phyloP scores from a whole-genome alignment of 2,113 vertebrate species.

The Rhombomys opimus region DNA sequence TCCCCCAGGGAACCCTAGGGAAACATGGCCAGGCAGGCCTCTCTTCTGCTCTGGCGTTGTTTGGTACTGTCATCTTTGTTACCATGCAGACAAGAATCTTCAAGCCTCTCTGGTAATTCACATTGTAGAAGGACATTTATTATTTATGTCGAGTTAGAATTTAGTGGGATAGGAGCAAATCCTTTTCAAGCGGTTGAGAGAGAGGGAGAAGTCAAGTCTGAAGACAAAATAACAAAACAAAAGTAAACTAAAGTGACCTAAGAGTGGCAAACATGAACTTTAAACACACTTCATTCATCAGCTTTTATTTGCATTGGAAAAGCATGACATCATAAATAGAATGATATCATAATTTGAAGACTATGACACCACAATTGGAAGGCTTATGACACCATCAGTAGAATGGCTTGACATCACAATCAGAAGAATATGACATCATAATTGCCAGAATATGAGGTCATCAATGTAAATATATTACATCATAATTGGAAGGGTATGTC shows the following conservation, averaged over 20 bases:
- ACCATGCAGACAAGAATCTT: background rate
- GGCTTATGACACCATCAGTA: background rate
- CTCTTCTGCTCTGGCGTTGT: background rate
- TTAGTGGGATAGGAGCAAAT: constrained; percentile 43
- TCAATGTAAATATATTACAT: background rate
- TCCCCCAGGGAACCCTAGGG: background rate
- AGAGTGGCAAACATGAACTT: background rate
- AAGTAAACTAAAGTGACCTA: background rate
- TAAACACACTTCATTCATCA: background rate
- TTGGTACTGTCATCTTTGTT: background rate
- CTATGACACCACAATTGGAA: background rate
- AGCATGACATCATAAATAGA: background rate
- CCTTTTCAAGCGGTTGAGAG: constrained; percentile 15
- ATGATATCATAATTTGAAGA: background rate
- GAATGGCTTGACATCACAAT: background rate
- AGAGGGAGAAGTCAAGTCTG: background rate
- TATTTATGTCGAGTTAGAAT: constrained; percentile 54
- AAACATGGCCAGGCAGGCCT: background rate
- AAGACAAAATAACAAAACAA: background rate
- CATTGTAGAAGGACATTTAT: constrained; percentile 14
- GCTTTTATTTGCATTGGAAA: background rate
- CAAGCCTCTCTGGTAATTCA: background rate
- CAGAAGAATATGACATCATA: background rate
- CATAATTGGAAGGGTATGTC: background rate
- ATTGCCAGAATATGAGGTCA: background rate